phyloP scores from a whole-genome alignment of 2,888 invertebrate species.

The Drosophila borealis region DNA sequence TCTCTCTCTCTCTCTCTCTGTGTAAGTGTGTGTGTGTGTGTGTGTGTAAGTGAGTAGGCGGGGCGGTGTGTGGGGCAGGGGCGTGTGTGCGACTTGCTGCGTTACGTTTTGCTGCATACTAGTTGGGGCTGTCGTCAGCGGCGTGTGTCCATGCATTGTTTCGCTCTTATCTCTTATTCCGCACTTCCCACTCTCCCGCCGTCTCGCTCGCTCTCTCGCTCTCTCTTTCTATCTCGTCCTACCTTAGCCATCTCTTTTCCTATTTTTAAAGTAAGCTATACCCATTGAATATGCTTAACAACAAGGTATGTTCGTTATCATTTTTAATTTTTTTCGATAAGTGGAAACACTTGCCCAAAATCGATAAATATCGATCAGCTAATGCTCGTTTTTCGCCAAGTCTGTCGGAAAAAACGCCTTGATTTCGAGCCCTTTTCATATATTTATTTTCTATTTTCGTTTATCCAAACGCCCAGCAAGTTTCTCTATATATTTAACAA shows the following conservation, averaged over 20 bases:
- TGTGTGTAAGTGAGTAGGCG: not conserved
- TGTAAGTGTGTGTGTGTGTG: not conserved
- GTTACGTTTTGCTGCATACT: not conserved
- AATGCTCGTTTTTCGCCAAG: no score
- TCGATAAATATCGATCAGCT: no score
- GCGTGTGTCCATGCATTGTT: not conserved
- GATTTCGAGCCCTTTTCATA: no score
- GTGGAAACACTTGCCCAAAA: no score
- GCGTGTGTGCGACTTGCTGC: not conserved
- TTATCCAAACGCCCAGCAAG: no score
- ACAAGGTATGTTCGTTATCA: no score
- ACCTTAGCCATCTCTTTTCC: not conserved
- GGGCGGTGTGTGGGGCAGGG: not conserved
- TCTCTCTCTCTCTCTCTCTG: not conserved
- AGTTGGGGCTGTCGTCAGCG: no score
- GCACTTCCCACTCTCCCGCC: not conserved
- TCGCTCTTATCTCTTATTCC: constrained; percentile 7
- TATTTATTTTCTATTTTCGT: no score
- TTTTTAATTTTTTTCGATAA: no score
- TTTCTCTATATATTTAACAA: no score
- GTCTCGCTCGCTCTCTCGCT: no score
- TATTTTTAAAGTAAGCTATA: not conserved
- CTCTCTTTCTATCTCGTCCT: not conserved
- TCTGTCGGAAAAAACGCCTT: no score
- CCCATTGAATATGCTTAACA: not conserved